Evolutionary conservation across 1,140 invertebrate genomes (phyloP).

Genomic region (Lamellibrachia luymesi): DNA sequence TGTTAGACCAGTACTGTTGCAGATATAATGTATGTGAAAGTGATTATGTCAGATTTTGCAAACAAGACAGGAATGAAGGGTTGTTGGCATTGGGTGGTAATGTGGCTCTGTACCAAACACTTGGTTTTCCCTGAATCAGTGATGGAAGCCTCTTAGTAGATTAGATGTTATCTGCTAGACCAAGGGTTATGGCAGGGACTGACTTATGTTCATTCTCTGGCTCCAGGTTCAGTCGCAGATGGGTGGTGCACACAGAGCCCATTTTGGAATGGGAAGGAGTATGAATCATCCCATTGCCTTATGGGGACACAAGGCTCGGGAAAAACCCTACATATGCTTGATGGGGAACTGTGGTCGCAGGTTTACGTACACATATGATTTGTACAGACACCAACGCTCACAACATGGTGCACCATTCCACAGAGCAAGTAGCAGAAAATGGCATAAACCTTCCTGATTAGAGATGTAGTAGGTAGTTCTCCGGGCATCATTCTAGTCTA

Average conservation of each 20-base stretch:
- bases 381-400: not conserved
- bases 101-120: too few species aligned
- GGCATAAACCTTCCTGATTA: not conserved
- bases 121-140: too few species aligned
- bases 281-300: not conserved
- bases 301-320: not conserved
- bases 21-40: too few species aligned
- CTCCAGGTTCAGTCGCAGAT: not conserved
- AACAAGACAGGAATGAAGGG: too few species aligned
- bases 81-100: too few species aligned
- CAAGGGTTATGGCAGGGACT: not conserved
- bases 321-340: not conserved
- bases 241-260: not conserved
- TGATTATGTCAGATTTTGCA: too few species aligned
- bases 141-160: too few species aligned
- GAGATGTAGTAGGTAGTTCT: not conserved
- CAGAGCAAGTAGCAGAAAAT: not conserved
- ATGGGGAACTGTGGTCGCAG: conserved; percentile 2
- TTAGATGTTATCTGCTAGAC: not conserved
- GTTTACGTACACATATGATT: not conserved
- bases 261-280: not conserved
- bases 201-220: not conserved
- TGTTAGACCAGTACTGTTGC: too few species aligned
- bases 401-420: not conserved
- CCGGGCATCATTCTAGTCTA: not conserved